A percentile compares a stretch with the other conserved stretches of the same genome.
Conservation (phyloP, 2,113 vertebrate genomes). For the Siphamia tubifer region DNA sequence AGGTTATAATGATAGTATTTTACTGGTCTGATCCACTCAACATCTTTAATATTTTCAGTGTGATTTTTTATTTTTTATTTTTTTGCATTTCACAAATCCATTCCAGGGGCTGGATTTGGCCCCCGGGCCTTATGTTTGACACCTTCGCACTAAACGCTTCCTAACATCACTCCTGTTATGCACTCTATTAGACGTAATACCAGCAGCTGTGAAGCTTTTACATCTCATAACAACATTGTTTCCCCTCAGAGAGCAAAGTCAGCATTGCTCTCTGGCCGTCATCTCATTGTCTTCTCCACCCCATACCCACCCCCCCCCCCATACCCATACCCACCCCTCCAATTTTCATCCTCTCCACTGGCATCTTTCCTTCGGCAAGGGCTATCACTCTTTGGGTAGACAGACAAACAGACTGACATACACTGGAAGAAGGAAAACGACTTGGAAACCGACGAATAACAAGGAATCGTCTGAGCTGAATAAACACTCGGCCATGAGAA, state of each 20-base stretch:
- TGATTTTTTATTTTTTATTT: too few relatives aligned
- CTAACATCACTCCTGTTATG: constrained; percentile 39
- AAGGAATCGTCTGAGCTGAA: constrained; percentile 21
- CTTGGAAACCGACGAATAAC: constrained; percentile 5
- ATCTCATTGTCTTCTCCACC: constrained; percentile 11
- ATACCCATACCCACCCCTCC: too few relatives aligned
- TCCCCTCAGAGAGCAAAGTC: constrained; percentile 2
- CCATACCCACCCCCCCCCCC: too few relatives aligned
- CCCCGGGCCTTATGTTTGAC: too few relatives aligned
- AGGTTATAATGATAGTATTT: too few relatives aligned
- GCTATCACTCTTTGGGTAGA: constrained; percentile 66
- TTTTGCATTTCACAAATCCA: too few relatives aligned
- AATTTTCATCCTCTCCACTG: constrained; percentile 46
- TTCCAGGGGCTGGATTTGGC: too few relatives aligned
- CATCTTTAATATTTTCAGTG: too few relatives aligned
- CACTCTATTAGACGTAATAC: not conserved
- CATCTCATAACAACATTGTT: not conserved
- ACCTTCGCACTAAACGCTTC: constrained; percentile 23
- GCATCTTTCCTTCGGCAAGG: constrained; percentile 69
- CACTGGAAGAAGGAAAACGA: constrained; percentile 33
- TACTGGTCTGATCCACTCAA: too few relatives aligned
- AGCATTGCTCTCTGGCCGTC: not conserved
- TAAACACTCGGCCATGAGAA: constrained; percentile 18
- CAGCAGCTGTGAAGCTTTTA: constrained; percentile 2
- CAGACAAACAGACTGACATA: constrained; percentile 32